Conservation (phyloP, 2,113 vertebrate genomes). For the Apaloderma vittatum region DNA sequence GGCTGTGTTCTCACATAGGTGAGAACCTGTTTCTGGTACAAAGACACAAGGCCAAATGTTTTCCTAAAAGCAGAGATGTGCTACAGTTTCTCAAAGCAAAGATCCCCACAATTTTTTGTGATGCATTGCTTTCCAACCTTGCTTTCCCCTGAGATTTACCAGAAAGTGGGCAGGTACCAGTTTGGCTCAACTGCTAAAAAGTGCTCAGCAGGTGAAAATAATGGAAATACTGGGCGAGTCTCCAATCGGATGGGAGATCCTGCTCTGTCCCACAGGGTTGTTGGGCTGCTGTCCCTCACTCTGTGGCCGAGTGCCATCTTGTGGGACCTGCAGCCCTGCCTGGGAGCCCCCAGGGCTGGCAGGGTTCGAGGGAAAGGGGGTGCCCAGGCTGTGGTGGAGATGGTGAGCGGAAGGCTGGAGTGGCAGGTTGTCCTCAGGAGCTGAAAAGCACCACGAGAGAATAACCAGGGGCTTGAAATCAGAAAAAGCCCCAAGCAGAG, state of each 20-base stretch:
- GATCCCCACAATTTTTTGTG: neutral
- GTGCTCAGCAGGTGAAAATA: neutral
- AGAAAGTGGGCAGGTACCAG: neutral
- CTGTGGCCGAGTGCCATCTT: neutral
- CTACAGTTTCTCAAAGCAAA: neutral
- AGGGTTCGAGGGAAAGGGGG: neutral
- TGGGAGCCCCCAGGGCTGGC: neutral
- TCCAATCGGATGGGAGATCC: neutral
- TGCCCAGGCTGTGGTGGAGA: neutral
- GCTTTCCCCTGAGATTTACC: neutral
- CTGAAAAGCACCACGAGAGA: neutral
- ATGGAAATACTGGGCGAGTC: neutral
- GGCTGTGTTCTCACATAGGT: neutral
- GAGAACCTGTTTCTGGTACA: neutral
- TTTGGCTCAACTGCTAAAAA: neutral
- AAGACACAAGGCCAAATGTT: neutral
- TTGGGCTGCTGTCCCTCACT: neutral
- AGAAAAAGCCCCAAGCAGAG: neutral
- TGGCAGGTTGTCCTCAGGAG: neutral
- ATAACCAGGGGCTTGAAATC: neutral
- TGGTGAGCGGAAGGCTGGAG: neutral
- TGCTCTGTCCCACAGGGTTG: neutral
- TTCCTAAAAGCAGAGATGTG: neutral
- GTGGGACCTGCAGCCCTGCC: neutral
- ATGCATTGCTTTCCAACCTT: neutral